A percentile compares a stretch with the other conserved stretches of the same genome.
Conservation (phyloP, 2,888 invertebrate genomes). For the Chymomyza amoena region DNA sequence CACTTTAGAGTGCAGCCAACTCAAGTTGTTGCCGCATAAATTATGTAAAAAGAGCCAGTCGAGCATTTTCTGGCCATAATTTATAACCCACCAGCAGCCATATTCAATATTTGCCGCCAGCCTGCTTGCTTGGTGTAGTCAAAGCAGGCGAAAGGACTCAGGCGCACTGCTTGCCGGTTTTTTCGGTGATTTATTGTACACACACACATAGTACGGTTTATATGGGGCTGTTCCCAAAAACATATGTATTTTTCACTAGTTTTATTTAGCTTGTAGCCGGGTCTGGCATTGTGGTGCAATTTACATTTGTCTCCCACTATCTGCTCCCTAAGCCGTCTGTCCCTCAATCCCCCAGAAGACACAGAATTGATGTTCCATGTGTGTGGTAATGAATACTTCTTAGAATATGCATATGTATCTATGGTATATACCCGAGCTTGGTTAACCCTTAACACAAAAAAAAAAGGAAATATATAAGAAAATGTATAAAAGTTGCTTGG, state of each 20-base stretch:
- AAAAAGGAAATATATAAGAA: not conserved
- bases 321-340: too few species aligned
- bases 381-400: slow-evolving; percentile 60
- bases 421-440: slow-evolving; percentile 20
- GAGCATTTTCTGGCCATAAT: slow-evolving; percentile 57
- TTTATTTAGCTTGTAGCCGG: slow-evolving; percentile 62
- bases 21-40: slow-evolving; percentile 48
- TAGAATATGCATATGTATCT: slow-evolving; percentile 29
- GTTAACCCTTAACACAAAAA: not conserved
- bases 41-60: slow-evolving; percentile 37
- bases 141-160: not conserved
- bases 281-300: slow-evolving; percentile 50
- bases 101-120: slow-evolving; percentile 67
- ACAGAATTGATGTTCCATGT: slow-evolving; percentile 59
- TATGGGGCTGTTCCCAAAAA: slow-evolving; percentile 9
- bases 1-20: slow-evolving; percentile 13
- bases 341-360: slow-evolving; percentile 35
- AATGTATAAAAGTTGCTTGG: not conserved
- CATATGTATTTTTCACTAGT: slow-evolving; percentile 39
- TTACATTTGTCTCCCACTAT: slow-evolving; percentile 55
- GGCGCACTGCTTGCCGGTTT: slow-evolving; percentile 20
- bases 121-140: slow-evolving; percentile 2
- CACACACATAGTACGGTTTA: slow-evolving; percentile 10
- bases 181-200: slow-evolving; percentile 55
- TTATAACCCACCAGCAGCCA: slow-evolving; percentile 64